Evolutionary conservation across 2,888 invertebrate species (phyloP), one percentile per base, ranked within the genome.

Genomic region (Drosophila eohydei): DNA sequence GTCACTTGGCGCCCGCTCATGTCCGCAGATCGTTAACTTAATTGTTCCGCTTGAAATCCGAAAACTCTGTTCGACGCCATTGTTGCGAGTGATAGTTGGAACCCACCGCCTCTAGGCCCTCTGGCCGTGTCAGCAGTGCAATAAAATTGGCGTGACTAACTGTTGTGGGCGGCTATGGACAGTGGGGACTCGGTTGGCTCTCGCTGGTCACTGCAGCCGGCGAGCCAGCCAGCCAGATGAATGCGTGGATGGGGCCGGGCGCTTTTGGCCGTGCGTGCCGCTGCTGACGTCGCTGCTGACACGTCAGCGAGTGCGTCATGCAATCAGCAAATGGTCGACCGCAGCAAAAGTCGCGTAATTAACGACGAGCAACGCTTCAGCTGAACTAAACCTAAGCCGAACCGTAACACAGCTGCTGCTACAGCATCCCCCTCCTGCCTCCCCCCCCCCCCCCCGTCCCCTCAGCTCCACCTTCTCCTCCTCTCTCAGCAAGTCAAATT

Each of bases 1-100:
- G 78, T 78, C 78, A 78, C 78, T 78, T 70, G 58, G 50, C 71
- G 74, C 43, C 73, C 50, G 50, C 50, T 67, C 74, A 74, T 78
- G 78, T 84, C 81, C 82, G 78, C 88, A 86, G 77, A 74, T 89
- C 83, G 88, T 88, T 88, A 89, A 89, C 89, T 90, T 89, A 90
- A 89, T 89, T 89, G 88, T 89, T 89, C 79, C 88, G 86, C 88
- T 84, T 86, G 89, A 88, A 88, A 84, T 83, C 67, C 80, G 55
- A 78, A 83, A 88, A 78, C 85, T 83, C 85, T 79, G 86, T 78
- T 74, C 66, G 74, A 60, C 83, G 72, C 86, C 78, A 83, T 83
- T 83, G 83, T 83, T 81, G 83, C 83, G 76, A 83, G 81, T 86
- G 86, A 86, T 83, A 83, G 83, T 71, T 71, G 74, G 66, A 68